Base-by-base conservation (phyloP, 2,888 invertebrate genomes). In the Lottia scabra region DNA sequence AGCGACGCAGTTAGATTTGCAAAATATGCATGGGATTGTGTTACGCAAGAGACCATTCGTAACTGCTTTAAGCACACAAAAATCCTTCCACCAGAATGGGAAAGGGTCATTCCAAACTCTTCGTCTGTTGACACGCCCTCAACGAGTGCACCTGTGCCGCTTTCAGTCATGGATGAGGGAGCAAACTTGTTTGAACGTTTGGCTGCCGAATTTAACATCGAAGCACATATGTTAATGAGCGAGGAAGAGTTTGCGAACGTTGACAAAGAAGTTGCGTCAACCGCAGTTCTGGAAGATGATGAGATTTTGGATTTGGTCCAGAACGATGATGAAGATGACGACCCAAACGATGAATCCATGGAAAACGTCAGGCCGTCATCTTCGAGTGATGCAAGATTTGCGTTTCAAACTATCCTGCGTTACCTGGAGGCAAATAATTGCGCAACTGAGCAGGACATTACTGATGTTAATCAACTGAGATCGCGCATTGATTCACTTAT, bases 21-120 rank as follows among this genome's bases (percentile, higher is more conserved):
- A 27, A 68, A 56, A 45, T 43, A 23, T n/a, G 72, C 72, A 26
- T 72, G 72, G 72, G 43, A 23, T 26, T 19, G 26, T 15, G 63
- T 30, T 72, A 68, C 27, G 19, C 46, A 63, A 16, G 67, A 23
- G 15, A 45, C 66, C 8, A 64, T 68, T 19, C 44, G 30, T 16
- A 72, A 68, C 27, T 68, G 68, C 38, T 72, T 63, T 64, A 68
- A 19, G 23, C 63, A 72, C 23, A 65, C 65, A 26, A 63, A 67
- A 43, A 45, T 71, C 43, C 65, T 65, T 30, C 62, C 63, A 43
- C 63, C 43, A 62, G 19, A 62, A 62, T 63, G 62, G 38, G 38
- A n/a, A 68, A 27, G 45, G 62, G 43, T 38, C 43, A 19, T n/a
- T 4, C 65, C 38, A 27, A n/a, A n/a, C n/a, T n/a, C n/a, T n/a